These are phyloP conservation scores for Arnoldichthys spilopterus DNA, from an alignment of 2,797 vertebrate genomes.

Conservation along the genomic window DNA sequence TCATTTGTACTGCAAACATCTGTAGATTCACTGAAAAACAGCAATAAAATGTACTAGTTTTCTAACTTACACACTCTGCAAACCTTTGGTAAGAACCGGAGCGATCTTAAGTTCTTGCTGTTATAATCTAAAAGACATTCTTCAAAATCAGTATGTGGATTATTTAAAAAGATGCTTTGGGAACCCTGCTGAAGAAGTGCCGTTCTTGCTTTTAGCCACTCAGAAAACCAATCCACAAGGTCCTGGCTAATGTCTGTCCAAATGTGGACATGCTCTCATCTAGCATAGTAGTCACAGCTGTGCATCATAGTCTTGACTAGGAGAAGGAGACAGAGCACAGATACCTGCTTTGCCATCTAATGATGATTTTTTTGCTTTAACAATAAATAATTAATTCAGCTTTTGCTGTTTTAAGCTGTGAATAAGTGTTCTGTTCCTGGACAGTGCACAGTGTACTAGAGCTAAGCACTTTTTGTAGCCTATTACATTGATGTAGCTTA, in stretches of 20 bases:
- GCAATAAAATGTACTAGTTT: background rate
- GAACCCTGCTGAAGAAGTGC: background rate
- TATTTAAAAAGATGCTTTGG: conserved; percentile 35
- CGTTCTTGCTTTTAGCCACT: background rate
- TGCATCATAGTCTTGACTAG: background rate
- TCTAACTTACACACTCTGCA: background rate
- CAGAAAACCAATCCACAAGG: background rate
- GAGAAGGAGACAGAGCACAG: background rate
- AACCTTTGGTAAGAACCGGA: background rate
- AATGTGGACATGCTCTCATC: background rate
- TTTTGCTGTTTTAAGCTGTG: background rate
- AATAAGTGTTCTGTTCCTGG: background rate
- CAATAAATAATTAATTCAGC: background rate
- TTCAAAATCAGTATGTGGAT: conserved; percentile 57
- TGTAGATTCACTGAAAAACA: background rate
- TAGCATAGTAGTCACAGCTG: background rate
- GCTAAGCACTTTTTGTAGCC: background rate
- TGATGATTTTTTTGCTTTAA: background rate
- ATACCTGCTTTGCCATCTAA: background rate
- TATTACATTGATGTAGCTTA: background rate
- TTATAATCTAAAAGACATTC: conserved; percentile 43
- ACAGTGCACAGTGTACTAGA: background rate
- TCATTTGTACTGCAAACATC: background rate
- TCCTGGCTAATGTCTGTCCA: background rate
- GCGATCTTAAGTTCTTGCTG: background rate